These are phyloP conservation scores for Cetonia aurata DNA, from an alignment of 2,888 invertebrate genomes.

Conservation along the genomic window DNA sequence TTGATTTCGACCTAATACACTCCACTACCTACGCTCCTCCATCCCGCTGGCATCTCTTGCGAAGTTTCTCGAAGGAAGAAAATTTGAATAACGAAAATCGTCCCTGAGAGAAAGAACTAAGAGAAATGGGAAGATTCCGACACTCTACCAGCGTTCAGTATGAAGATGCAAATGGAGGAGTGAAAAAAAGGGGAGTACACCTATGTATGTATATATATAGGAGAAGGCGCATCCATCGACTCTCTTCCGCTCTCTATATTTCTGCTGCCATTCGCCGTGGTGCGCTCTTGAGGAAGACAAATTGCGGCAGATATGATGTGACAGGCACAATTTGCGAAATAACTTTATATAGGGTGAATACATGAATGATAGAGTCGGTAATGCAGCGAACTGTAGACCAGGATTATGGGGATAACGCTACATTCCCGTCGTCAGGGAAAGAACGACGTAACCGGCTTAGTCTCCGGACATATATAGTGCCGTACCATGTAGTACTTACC, in stretches of 20 bases:
- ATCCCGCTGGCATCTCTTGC: not conserved
- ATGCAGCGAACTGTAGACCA: conserved; percentile 58
- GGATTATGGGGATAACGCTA: conserved; percentile 56
- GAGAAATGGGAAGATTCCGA: not conserved
- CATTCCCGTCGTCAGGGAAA: conserved; percentile 16
- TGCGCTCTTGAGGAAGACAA: conserved; percentile 58
- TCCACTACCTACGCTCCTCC: too few relatives aligned
- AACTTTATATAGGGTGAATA: conserved; percentile 62
- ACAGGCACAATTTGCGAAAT: conserved; percentile 64
- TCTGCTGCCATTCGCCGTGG: conserved; percentile 19
- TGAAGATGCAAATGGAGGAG: not conserved
- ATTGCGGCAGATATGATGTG: conserved; percentile 60
- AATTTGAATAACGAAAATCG: conserved; percentile 11
- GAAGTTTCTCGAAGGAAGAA: not conserved
- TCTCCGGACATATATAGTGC: not conserved
- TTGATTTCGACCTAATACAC: too few relatives aligned
- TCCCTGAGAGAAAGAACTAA: not conserved
- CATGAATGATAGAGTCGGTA: conserved; percentile 64
- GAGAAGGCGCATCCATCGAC: conserved; percentile 3
- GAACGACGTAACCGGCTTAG: conserved; percentile 40
- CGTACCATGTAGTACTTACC: too few relatives aligned
- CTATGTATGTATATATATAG: not conserved
- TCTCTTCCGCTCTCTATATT: not conserved
- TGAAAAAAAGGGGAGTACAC: not conserved
- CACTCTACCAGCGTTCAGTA: not conserved